These are phyloP conservation scores for Musca domestica DNA, from an alignment of 1,140 invertebrate species.

Conservation along the genomic window DNA sequence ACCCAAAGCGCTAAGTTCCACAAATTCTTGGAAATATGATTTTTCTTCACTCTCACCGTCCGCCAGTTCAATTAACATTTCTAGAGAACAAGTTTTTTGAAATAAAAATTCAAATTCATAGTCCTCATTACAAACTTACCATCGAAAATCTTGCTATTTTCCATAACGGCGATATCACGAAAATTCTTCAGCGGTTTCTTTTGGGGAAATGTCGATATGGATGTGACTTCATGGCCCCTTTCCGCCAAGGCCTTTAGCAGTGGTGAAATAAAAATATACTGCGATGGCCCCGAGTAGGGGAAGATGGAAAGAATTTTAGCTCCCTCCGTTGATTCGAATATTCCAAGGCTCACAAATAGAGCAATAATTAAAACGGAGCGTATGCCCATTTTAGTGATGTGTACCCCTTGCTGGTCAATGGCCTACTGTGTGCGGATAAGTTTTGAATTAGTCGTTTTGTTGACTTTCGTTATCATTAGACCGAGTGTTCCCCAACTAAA, in stretches of 20 bases:
- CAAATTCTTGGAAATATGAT: not conserved
- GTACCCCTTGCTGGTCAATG: no score
- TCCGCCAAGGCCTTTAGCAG: slow-evolving; percentile 65
- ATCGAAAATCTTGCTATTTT: slow-evolving; percentile 10
- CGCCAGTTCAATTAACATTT: not conserved
- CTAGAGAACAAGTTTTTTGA: not conserved
- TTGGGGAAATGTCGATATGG: slow-evolving; percentile 20
- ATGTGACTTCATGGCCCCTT: slow-evolving; percentile 60
- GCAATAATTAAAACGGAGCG: no score
- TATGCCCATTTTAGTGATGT: no score
- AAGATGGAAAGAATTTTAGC: slow-evolving; percentile 43
- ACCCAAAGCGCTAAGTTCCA: not conserved
- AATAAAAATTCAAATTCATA: no score
- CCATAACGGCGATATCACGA: slow-evolving; percentile 21
- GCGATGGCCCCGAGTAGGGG: slow-evolving; percentile 42
- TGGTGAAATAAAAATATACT: slow-evolving; percentile 48
- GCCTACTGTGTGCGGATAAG: no score
- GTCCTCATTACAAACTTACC: no score
- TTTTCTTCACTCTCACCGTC: not conserved
- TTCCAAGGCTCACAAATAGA: not conserved
- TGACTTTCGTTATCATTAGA: no score
- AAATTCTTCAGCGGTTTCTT: slow-evolving; percentile 24
- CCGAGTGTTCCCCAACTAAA: no score
- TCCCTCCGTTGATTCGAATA: slow-evolving; percentile 1
- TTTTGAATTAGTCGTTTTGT: no score